These are phyloP conservation scores for Cyclophora albipunctata DNA, from an alignment of 2,888 invertebrate species.

Conservation along the genomic window DNA sequence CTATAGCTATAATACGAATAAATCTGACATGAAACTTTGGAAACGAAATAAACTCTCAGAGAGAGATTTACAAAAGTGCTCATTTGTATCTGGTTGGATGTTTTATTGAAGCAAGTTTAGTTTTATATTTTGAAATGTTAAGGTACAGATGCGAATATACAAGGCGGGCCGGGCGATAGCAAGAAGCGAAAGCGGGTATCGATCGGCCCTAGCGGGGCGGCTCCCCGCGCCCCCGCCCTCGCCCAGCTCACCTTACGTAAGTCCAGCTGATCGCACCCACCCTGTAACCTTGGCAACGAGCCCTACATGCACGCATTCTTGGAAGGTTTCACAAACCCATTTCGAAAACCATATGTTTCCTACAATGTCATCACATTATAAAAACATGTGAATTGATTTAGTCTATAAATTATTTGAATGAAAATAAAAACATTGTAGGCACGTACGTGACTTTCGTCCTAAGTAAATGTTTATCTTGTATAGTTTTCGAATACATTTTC, in stretches of 20 bases:
- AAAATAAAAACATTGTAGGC: too few species aligned
- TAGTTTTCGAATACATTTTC: too few species aligned
- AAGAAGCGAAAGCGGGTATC: constrained; percentile 63
- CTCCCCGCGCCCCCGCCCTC: constrained; percentile 28
- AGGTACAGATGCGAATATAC: constrained; percentile 34
- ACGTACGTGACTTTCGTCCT: not conserved
- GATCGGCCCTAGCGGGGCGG: constrained; percentile 63
- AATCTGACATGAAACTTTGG: constrained; percentile 6
- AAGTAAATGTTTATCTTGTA: too few species aligned
- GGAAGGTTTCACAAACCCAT: constrained; percentile 15
- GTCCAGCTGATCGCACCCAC: constrained; percentile 72
- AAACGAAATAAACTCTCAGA: constrained; percentile 4
- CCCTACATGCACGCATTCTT: constrained; percentile 47
- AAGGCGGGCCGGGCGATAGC: constrained; percentile 49
- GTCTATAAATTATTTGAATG: not conserved
- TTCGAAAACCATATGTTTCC: constrained; percentile 5
- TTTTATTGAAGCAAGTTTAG: constrained; percentile 10
- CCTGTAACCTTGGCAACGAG: constrained; percentile 70
- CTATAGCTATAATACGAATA: constrained; percentile 14
- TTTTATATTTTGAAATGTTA: not conserved
- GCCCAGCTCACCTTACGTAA: constrained; percentile 64
- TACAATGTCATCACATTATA: not conserved
- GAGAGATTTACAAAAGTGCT: constrained; percentile 3
- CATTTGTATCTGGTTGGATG: constrained; percentile 3
- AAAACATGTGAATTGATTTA: not conserved